Base-by-base conservation (phyloP, 1,140 invertebrate genomes). In the Aphis craccivora region DNA sequence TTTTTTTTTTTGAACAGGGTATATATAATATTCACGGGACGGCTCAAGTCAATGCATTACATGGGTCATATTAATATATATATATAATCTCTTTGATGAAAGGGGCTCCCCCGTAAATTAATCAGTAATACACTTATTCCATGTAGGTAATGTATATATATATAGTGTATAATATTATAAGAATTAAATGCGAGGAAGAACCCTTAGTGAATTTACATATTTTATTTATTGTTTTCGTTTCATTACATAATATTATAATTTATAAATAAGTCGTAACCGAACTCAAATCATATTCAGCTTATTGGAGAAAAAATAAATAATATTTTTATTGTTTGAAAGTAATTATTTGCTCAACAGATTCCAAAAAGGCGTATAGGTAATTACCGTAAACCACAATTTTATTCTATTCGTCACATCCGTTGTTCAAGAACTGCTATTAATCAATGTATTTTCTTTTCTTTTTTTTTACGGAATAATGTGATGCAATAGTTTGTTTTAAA, bases 321-420 rank as follows among this genome's bases (percentile, higher is more conserved):
- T 30, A 25, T 40, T 40, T 87, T 87, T 48, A 45, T 87, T n/a
- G 22, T 87, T 87, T 43, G 7, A 87, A 87, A 87, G 60, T 45
- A n/a, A 87, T 60, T 88, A 87, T 60, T 88, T 88, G 86, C 86
- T 88, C 86, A 88, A 88, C 86, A 88, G n/a, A 88, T 88, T 45
- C 45, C 30, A 51, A 88, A 45, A 51, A 88, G 20, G 35, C n/a
- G 45, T 88, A 18, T 87, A 87, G 25, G n/a, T 86, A n/a, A 40
- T 23, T 23, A 84, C 83, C 14, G 30, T 76, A 18, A 76, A 76
- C 60, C 60, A n/a, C n/a, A n/a, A 76, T 14, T 20, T 20, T 6
- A 76, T 67, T 30, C 30, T 76, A 25, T 40, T 43, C 43, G 30
- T 86, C 43, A 86, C 11, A 14, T 45, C 40, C 43, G 84, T 86